Conservation (phyloP, 2,888 invertebrate species). For the Pharmacophagus antenor region DNA sequence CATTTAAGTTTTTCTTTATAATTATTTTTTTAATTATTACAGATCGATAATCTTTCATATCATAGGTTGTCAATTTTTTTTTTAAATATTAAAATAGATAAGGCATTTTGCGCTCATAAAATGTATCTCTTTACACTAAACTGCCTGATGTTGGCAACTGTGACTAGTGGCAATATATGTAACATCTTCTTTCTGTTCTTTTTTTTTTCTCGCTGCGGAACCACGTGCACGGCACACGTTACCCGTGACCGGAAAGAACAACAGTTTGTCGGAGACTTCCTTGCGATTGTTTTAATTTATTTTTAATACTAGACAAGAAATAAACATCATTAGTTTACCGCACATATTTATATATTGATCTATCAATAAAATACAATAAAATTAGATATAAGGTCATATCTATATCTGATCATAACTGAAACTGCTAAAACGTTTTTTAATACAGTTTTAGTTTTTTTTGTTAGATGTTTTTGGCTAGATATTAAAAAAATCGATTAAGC, state of each 20-base stretch:
- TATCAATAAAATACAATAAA: too few relatives aligned
- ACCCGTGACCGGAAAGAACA: conserved; percentile 49
- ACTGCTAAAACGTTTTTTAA: too few relatives aligned
- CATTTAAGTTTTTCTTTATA: too few relatives aligned
- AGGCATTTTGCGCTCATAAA: not conserved
- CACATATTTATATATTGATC: too few relatives aligned
- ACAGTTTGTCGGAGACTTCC: conserved; percentile 42
- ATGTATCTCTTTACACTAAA: conserved; percentile 1
- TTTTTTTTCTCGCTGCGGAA: conserved; percentile 52
- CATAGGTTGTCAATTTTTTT: not conserved
- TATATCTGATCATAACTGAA: not conserved
- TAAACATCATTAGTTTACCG: not conserved
- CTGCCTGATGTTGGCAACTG: conserved; percentile 36
- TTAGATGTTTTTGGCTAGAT: too few relatives aligned
- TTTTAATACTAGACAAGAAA: not conserved
- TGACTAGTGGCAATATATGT: conserved; percentile 37
- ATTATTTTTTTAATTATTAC: too few relatives aligned
- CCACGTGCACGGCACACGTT: conserved; percentile 73
- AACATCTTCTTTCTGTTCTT: conserved; percentile 37
- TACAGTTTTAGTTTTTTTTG: too few relatives aligned
- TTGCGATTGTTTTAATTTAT: conserved; percentile 16
- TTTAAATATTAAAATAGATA: not conserved
- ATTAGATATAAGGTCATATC: not conserved
- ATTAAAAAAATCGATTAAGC: too few relatives aligned
- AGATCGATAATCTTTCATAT: too few relatives aligned